These are phyloP conservation scores for Callocephalon fimbriatum DNA, from an alignment of 2,113 vertebrate genomes.

Conservation along the genomic window DNA sequence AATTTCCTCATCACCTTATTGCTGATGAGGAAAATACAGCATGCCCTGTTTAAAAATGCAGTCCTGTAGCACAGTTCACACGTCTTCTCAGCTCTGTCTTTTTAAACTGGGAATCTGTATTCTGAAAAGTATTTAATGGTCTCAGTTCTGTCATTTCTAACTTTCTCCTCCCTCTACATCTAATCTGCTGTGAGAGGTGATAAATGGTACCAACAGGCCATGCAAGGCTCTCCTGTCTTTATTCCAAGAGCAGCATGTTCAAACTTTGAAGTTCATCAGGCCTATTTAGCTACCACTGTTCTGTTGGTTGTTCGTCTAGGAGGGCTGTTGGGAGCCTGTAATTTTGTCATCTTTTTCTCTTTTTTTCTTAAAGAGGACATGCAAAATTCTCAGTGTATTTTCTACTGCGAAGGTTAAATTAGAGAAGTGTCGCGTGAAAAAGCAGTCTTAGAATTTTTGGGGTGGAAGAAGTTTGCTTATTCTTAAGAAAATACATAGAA, in stretches of 20 bases:
- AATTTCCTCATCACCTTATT: background rate
- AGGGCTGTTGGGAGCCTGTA: background rate
- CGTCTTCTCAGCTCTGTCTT: background rate
- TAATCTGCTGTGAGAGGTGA: background rate
- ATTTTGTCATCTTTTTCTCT: background rate
- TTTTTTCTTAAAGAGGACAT: background rate
- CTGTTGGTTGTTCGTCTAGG: background rate
- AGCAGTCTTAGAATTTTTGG: background rate
- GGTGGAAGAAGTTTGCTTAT: background rate
- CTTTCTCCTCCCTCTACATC: background rate
- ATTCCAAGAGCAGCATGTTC: background rate
- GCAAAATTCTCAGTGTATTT: background rate
- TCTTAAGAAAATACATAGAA: background rate
- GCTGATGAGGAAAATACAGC: background rate
- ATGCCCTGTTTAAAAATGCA: background rate
- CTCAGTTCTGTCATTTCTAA: background rate
- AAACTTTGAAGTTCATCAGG: background rate
- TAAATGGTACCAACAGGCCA: background rate
- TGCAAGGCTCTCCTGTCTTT: background rate
- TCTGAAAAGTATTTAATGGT: background rate
- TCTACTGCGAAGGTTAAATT: background rate
- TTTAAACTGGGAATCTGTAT: background rate
- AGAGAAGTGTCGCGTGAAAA: background rate
- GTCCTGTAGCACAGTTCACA: fast-evolving
- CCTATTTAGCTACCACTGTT: background rate